Conservation (phyloP, 2,797 vertebrate genomes). For the Corythornis leucogaster region DNA sequence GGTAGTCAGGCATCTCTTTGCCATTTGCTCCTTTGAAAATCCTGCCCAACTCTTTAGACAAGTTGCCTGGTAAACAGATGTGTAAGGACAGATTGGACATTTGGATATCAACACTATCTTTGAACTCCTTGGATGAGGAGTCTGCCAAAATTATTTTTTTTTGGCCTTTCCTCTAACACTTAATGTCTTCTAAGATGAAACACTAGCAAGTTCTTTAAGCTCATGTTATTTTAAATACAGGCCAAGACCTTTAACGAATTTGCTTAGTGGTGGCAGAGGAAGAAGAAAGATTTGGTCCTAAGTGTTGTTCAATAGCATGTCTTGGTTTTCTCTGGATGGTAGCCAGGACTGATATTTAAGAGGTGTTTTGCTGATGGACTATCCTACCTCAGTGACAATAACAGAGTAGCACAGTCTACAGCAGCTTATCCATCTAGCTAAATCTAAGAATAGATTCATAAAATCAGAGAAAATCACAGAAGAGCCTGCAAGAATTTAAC, state of each 20-base stretch:
- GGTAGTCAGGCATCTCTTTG: constrained; percentile 6
- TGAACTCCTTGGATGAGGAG: constrained; percentile 69
- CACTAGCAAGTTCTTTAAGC: constrained; percentile 74
- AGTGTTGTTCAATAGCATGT: constrained; percentile 77
- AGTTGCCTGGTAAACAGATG: constrained; percentile 53
- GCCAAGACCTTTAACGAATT: constrained; percentile 77
- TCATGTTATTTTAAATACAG: constrained; percentile 79
- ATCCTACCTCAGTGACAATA: constrained; percentile 71
- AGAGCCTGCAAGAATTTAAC: constrained; percentile 40
- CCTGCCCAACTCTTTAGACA: not conserved
- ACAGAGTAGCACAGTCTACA: constrained; percentile 67
- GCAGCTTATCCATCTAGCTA: constrained; percentile 73
- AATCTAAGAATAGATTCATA: constrained; percentile 73
- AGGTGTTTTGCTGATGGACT: constrained; percentile 80
- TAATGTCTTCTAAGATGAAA: constrained; percentile 76
- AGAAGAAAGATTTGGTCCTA: constrained; percentile 78
- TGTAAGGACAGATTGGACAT: constrained; percentile 43
- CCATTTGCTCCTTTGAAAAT: constrained; percentile 47
- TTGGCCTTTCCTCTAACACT: constrained; percentile 48
- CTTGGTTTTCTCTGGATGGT: constrained; percentile 77
- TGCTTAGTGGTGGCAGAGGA: constrained; percentile 76
- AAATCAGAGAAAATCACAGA: constrained; percentile 69
- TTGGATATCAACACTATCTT: constrained; percentile 69
- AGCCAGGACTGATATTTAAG: constrained; percentile 78
- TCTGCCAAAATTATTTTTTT: constrained; percentile 22